phyloP scores from a whole-genome alignment of 2,888 invertebrate species.

The Nemoura dubitans region DNA sequence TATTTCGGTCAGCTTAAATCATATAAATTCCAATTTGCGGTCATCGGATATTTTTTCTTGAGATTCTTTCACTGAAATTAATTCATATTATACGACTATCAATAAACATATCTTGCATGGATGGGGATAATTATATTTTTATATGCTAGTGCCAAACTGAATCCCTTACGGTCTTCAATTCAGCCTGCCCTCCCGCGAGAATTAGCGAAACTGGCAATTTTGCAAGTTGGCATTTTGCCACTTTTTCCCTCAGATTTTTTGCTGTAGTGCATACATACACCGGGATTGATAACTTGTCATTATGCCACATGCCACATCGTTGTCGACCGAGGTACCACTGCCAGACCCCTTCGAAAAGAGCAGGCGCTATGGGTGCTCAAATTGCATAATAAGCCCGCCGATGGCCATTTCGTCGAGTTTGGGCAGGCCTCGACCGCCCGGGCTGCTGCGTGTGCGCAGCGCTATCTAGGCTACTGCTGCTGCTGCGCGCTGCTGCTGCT shows the following conservation, averaged over 20 bases:
- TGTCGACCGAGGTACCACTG: background rate
- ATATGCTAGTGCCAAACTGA: background rate
- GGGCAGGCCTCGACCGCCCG: no score
- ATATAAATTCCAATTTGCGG: background rate
- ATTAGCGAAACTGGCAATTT: no score
- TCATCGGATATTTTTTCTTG: background rate
- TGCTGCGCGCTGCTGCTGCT: no score
- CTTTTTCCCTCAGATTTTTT: background rate
- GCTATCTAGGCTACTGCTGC: background rate
- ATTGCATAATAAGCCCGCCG: background rate
- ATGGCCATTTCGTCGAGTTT: background rate
- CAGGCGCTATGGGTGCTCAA: background rate
- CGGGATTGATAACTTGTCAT: background rate
- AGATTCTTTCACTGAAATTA: background rate
- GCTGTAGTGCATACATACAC: background rate
- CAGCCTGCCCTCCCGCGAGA: no score
- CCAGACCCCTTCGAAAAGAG: background rate
- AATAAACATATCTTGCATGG: background rate
- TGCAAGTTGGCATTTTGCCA: no score
- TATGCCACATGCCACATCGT: background rate
- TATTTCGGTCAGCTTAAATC: background rate
- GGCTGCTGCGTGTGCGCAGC: background rate
- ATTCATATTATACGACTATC: background rate
- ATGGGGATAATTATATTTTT: background rate
- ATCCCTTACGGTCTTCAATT: background rate